Evolutionary conservation across 2,888 invertebrate genomes (phyloP), one percentile per base, ranked within the genome.

Genomic region (Cataglyphis livida): DNA sequence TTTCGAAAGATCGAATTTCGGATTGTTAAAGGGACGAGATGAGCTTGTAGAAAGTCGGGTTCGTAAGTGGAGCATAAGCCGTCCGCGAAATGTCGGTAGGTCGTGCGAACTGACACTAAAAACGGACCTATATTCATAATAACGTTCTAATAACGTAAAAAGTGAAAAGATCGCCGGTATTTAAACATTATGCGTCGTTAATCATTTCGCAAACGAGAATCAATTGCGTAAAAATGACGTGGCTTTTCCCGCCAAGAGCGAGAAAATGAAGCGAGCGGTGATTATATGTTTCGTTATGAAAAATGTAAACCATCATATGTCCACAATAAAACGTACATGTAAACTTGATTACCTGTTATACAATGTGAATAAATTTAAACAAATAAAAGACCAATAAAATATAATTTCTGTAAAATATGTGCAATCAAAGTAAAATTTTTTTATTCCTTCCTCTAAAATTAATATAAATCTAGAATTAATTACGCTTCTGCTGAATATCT

Each of bases 91-190:
- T n/a, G 51, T 51, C 66, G 73, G 48, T 54, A 28, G 79, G 82
- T 81, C 84, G 84, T 86, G 84, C 54, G 84, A 84, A 86, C 65
- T 75, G 76, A 65, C 81, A 81, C 76, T 79, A 82, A 79, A 86
- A 86, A 84, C 62, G 51, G n/a, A 18, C 84, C 76, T 76, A 82
- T 76, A 84, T 78, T 82, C 82, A 38, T 84, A 82, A 84, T 84
- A 76, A 71, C 51, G 51, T 65, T 84, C 82, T 83, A 82, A 84
- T 59, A 54, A 54, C n/a, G 78, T 48, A 78, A 82, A 82, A 82
- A 68, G 76, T 25, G 12, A 28, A 44, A 70, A 76, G 25, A 79
- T 18, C 59, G 65, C 28, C 57, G 48, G 48, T 64, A 41, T 64
- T 62, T 64, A 81, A 62, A 41, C 59, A n/a, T 62, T 61, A 51